Conservation (phyloP, 2,888 invertebrate species). For the Lysandra coridon region DNA sequence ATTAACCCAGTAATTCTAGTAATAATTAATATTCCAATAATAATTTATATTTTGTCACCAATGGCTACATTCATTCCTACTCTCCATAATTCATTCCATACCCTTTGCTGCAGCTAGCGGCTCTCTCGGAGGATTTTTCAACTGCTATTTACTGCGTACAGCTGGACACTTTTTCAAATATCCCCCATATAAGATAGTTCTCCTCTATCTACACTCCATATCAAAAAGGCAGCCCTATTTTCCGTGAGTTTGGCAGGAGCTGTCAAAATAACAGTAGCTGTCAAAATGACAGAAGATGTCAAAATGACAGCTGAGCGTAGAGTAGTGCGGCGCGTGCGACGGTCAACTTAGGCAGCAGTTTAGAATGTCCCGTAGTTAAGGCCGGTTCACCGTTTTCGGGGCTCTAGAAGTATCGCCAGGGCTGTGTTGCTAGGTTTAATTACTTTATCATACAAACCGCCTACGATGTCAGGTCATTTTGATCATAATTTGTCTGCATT, state of each 20-base stretch:
- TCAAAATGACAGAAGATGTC: background rate
- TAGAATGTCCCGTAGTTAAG: background rate
- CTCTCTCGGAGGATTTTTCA: too few relatives aligned
- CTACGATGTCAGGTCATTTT: background rate
- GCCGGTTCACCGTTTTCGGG: background rate
- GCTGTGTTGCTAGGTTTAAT: background rate
- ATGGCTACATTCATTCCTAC: too few relatives aligned
- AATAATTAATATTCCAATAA: too few relatives aligned
- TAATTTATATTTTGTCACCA: too few relatives aligned
- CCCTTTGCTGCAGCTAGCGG: too few relatives aligned
- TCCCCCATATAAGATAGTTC: too few relatives aligned
- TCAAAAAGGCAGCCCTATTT: background rate
- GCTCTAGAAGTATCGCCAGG: background rate
- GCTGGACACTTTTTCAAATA: too few relatives aligned
- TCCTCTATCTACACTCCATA: too few relatives aligned
- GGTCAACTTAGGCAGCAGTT: slow-evolving; percentile 27
- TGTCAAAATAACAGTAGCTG: background rate
- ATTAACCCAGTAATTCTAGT: too few relatives aligned
- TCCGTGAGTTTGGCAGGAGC: background rate
- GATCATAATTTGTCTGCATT: background rate
- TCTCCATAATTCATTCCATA: too few relatives aligned
- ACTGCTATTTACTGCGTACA: too few relatives aligned
- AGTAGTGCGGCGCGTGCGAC: background rate
- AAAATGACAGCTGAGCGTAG: background rate
- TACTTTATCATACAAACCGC: background rate